These are phyloP conservation scores for Corythornis cristatus DNA, from an alignment of 2,113 vertebrate species.

Conservation along the genomic window DNA sequence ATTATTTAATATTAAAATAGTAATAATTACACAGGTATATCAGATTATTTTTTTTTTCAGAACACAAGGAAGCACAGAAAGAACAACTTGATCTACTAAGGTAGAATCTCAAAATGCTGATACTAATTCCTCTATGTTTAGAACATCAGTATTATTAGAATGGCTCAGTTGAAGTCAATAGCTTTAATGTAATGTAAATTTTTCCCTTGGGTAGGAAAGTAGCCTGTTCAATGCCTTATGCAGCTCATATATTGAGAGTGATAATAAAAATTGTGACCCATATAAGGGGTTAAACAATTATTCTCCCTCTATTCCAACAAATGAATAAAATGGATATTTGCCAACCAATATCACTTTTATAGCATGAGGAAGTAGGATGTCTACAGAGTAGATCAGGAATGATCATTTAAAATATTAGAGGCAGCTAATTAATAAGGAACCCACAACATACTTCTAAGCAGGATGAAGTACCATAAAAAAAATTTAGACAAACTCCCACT, in stretches of 20 bases:
- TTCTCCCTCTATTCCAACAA: background rate
- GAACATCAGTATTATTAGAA: background rate
- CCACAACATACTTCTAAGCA: background rate
- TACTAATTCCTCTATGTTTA: background rate
- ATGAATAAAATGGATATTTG: conserved; percentile 32
- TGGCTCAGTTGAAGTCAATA: background rate
- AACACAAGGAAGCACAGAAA: background rate
- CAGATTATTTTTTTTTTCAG: background rate
- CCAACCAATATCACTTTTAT: conserved; percentile 14
- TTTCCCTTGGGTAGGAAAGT: background rate
- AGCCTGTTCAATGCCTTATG: background rate
- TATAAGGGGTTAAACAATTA: conserved; percentile 17
- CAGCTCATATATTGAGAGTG: background rate
- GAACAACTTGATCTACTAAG: background rate
- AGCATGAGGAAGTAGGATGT: background rate
- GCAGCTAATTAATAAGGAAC: background rate
- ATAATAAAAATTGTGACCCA: background rate
- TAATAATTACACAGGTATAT: background rate
- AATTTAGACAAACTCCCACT: background rate
- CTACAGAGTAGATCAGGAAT: background rate
- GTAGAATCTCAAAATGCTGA: background rate
- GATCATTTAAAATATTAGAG: background rate
- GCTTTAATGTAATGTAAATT: background rate
- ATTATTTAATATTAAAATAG: too few relatives aligned
- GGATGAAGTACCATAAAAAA: background rate